Evolutionary conservation across 2,113 vertebrate genomes (phyloP), one percentile per base, ranked within the genome.

Genomic region (Atherinomorus stipes): DNA sequence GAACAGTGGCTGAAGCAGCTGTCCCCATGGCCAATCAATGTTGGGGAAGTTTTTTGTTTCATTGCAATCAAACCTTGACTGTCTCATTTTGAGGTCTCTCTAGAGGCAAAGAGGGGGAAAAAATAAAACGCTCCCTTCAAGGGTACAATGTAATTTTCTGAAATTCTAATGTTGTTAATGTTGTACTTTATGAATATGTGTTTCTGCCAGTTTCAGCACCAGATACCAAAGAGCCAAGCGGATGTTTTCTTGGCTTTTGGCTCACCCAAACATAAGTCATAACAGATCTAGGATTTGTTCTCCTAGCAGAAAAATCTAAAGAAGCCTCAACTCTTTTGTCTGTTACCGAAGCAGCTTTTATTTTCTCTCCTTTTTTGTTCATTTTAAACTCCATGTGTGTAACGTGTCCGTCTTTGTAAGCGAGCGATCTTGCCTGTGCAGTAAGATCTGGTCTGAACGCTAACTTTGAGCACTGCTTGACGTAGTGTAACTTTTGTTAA

Each of bases 141-240:
- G 34, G 71, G 58, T 63, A 56, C 80, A 86, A 57, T 89, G 79
- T 91, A 76, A 64, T 88, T 89, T 88, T 83, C 69, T 85, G 81
- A 69, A 80, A 73, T 83, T 83, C 84, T 87, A 56, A 87, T 85
- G 87, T 88, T 81, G 77, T 87, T 87, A 86, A 84, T 87, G 88
- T 90, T 91, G 87, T 92, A 76, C 70, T 86, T 89, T 85, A 86
- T 82, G 59, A 86, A 68, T 85, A 73, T 86, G 71, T 89, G 78
- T 91, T 90, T 87, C 50, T 81, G 82, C 81, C 72, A 77, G 88
- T 90, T 83, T 76, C 67, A 86, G 80, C 85, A 83, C 74, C 86
- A 86, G 79, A 90, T 86, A 91, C 87, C 84, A 89, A 87, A 88
- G 68, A 89, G 85, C 84, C 84, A 79, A 77, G 62, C 38, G 52